Base-by-base conservation (phyloP, 2,113 vertebrate genomes). In the Ascaphus truei region DNA sequence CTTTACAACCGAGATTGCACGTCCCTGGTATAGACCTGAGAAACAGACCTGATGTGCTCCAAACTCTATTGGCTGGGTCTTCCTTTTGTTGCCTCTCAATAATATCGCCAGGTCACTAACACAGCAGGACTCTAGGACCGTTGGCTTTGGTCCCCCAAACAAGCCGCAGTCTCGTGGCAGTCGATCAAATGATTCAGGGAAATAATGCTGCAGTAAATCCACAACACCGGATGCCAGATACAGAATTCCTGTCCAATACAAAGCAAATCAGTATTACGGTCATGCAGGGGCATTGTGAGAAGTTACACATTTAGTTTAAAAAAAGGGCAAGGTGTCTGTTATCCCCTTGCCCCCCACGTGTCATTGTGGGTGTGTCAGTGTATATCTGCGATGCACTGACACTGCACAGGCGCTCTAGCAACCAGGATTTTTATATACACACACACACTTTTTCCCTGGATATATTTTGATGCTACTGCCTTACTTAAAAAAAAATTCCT, bases 11-110 rank as follows among this genome's bases (percentile, higher is more conserved):
- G n/a, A n/a, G n/a, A n/a, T n/a, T n/a, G n/a, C n/a, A n/a, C n/a
- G n/a, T n/a, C n/a, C n/a, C n/a, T n/a, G n/a, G n/a, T n/a, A n/a
- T n/a, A n/a, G n/a, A n/a, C n/a, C n/a, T n/a, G 5, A 29, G 15
- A 16, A 60, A 27, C 76, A 79, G 66, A 92, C 91, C 90, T 93
- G 91, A 79, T 92, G 91, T 31, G 91, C 91, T 78, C 91, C 91
- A 79, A 92, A 93, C 79, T 93, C 91, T 63, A 93, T 92, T 20
- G 91, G 88, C 11, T 93, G 91, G 3, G 89, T 89, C 80, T 91
- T 91, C 69, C 91, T 88, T 79, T 90, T 91, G 81, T 93, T 91
- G 34, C 91, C 91, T 64, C 86, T 81, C n/a, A 93, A 81, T 26
- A 93, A 77, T 78, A 93, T 91, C 48, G 91, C 91, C 20, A 93